Evolutionary conservation across 2,888 invertebrate genomes (phyloP), one percentile per base, ranked within the genome.

Genomic region (Spodoptera picta): DNA sequence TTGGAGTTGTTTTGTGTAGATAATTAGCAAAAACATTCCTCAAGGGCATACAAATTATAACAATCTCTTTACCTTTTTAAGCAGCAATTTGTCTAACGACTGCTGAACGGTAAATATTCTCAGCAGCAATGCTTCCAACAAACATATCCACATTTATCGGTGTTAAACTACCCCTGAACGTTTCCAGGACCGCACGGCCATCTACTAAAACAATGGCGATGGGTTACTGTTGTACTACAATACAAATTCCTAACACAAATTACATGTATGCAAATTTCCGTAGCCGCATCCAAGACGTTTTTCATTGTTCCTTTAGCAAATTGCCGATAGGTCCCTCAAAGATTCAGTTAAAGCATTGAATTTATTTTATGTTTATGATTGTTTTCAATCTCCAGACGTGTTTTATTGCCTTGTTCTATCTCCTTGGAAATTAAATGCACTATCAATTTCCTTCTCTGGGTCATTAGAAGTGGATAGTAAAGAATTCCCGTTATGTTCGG

Each of bases 181-280:
- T 83, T 87, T 80, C 76, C 85, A 75, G 81, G 82, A 82, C 80
- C 82, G 75, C 72, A 83, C 84, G 83, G 77, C 86, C 82, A 80
- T 79, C 74, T 82, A 79, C 77, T 83, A 82, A 85, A 86, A 91
- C 92, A 92, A 91, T 90, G 84, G 75, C 78, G 70, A 84, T 83
- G 83, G 87, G 83, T 83, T 87, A 88, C 84, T 80, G 81, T 81
- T 83, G 79, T 81, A 85, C 84, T 85, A 89, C 91, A 91, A 92
- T 90, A 90, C 86, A 85, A 87, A 92, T 90, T 90, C 89, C 88
- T 69, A 74, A 75, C 84, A 81, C 81, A 90, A 90, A 92, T 91
- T 90, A 91, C 89, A 79, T 77, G 65, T 70, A 70, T 63, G 69
- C 52, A 88, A 86, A 87, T 89, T 89, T 91, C 88, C 85, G 84